Evolutionary conservation across 2,113 vertebrate genomes (phyloP).

Genomic region (Baryphthengus martii): DNA sequence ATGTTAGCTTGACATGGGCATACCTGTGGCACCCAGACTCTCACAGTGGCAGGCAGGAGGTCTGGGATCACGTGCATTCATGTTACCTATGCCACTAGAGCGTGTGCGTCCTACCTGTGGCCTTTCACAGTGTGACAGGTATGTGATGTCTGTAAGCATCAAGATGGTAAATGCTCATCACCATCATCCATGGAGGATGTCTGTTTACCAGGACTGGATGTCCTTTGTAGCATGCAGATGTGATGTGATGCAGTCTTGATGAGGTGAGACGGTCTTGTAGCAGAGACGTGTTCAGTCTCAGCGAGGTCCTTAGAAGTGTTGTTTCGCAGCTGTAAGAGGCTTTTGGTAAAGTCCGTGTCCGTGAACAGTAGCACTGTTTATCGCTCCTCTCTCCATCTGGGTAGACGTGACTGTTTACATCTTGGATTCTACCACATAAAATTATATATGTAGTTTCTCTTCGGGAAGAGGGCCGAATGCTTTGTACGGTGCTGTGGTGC

Average conservation of each 20-base stretch:
- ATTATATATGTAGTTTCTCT: not conserved
- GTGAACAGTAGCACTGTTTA: not conserved
- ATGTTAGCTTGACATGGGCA: accelerated
- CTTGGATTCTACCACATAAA: not conserved
- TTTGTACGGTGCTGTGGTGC: not conserved
- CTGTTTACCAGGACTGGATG: accelerated
- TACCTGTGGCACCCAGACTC: not conserved
- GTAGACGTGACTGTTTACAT: not conserved
- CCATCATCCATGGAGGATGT: accelerated
- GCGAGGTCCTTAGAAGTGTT: not conserved
- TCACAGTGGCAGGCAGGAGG: accelerated
- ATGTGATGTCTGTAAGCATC: not conserved
- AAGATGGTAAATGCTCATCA: not conserved
- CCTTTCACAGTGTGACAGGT: not conserved
- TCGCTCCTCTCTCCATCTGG: not conserved
- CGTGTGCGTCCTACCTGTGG: accelerated
- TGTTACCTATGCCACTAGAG: not conserved
- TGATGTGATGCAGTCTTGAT: not conserved
- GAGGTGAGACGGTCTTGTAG: too few relatives aligned
- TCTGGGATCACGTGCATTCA: not conserved
- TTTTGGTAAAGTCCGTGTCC: accelerated
- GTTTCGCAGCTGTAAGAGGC: accelerated
- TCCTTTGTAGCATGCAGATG: not conserved
- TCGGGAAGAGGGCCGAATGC: not conserved
- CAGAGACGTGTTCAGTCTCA: accelerated